Conservation (phyloP, 1,140 invertebrate genomes). For the Atta cephalotes region DNA sequence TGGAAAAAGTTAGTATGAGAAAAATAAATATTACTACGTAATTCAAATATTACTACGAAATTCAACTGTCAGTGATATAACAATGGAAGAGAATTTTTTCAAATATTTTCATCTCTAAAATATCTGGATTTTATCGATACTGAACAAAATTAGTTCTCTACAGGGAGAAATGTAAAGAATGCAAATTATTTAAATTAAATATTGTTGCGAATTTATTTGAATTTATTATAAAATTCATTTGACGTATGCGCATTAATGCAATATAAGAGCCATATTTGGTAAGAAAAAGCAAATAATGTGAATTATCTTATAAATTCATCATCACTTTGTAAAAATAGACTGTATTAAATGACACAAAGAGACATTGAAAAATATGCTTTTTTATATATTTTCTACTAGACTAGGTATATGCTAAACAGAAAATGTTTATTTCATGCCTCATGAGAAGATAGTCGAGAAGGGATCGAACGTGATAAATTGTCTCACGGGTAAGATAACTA, state of each 20-base stretch:
- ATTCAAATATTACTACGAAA: constrained; percentile 17
- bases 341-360: background rate
- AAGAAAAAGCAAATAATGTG: background rate
- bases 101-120: constrained; percentile 10
- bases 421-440: constrained; percentile 54
- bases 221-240: constrained; percentile 2
- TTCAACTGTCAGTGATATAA: constrained; percentile 12
- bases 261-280: background rate
- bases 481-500: constrained; percentile 63
- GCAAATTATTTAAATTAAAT: constrained; percentile 21
- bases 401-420: constrained; percentile 29
- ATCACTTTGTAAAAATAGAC: background rate
- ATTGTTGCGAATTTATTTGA: constrained; percentile 24
- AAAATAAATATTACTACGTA: constrained; percentile 6
- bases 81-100: background rate
- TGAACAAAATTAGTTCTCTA: constrained; percentile 13
- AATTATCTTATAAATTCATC: constrained; percentile 22
- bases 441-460: constrained; percentile 3
- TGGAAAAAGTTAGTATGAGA: background rate
- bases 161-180: constrained; percentile 16
- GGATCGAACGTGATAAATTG: constrained; percentile 67
- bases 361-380: constrained; percentile 6
- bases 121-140: constrained; percentile 10
- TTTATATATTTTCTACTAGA: background rate
- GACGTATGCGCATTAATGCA: background rate